Conservation (phyloP, 2,797 vertebrate genomes). For the Pseudochaenichthys georgianus region DNA sequence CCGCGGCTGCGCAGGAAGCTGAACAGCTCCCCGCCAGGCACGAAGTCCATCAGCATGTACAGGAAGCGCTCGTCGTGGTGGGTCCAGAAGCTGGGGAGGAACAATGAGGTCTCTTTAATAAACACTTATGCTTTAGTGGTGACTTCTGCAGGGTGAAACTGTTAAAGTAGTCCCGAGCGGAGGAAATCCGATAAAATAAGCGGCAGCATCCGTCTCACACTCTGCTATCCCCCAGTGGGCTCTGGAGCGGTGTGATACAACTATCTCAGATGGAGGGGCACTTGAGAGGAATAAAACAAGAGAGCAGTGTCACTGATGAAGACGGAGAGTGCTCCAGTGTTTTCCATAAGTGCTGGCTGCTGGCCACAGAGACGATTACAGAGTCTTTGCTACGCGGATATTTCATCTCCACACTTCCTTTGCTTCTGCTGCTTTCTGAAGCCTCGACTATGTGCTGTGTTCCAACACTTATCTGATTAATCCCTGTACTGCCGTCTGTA, state of each 20-base stretch:
- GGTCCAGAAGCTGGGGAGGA: constrained; percentile 91
- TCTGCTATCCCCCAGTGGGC: constrained; percentile 19
- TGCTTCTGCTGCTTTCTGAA: neutral
- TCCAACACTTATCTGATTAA: too few relatives aligned
- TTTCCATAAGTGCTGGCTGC: constrained; percentile 51
- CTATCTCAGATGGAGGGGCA: constrained; percentile 43
- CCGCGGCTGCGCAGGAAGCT: constrained; percentile 94
- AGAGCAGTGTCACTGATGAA: constrained; percentile 56
- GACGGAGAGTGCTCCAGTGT: constrained; percentile 48
- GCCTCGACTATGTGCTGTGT: too few relatives aligned
- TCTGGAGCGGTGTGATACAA: constrained; percentile 24
- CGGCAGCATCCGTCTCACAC: constrained; percentile 26
- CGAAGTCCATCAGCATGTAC: constrained; percentile 98
- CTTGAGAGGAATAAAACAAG: constrained; percentile 52
- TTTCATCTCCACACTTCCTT: constrained; percentile 14
- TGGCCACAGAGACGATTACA: constrained; percentile 38
- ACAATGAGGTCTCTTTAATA: neutral
- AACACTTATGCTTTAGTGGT: neutral
- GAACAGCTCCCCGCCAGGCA: constrained; percentile 96
- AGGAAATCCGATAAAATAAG: constrained; percentile 38
- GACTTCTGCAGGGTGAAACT: neutral
- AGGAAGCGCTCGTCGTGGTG: constrained; percentile 93
- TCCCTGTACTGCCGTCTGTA: too few relatives aligned
- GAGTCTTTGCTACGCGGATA: neutral
- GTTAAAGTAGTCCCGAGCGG: neutral